phyloP scores from a whole-genome alignment of 2,888 invertebrate genomes.

The Folsomia candida region DNA sequence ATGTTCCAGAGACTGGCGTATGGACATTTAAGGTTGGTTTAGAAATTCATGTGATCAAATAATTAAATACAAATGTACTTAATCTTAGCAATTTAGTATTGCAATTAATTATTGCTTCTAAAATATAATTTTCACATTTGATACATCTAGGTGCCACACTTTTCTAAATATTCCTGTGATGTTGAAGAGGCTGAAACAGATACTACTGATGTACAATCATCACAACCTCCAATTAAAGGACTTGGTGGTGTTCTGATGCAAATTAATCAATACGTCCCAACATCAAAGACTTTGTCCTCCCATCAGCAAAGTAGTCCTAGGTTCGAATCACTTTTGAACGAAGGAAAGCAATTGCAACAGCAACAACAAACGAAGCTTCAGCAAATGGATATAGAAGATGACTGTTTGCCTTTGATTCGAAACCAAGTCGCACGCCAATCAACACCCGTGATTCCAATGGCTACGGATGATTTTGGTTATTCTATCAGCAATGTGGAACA shows the following conservation, averaged over 20 bases:
- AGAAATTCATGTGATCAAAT: no score
- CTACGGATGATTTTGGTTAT: background rate
- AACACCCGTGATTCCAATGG: background rate
- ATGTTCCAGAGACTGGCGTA: constrained; percentile 33
- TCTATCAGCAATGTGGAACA: constrained; percentile 31
- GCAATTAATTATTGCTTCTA: constrained; percentile 70
- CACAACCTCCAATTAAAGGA: constrained; percentile 52
- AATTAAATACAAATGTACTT: background rate
- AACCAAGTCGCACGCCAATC: background rate
- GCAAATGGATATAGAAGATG: constrained; percentile 1
- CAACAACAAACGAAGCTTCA: background rate
- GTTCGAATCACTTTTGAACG: background rate
- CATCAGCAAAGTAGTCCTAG: constrained; percentile 5
- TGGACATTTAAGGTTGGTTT: constrained; percentile 44
- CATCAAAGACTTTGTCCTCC: background rate
- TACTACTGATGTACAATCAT: constrained; percentile 23
- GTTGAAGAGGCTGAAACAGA: constrained; percentile 78
- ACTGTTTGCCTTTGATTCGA: background rate
- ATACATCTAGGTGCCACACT: constrained; percentile 61
- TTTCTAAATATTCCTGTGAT: constrained; percentile 87
- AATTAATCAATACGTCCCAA: background rate
- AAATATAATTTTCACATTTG: background rate
- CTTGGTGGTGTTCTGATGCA: constrained; percentile 48
- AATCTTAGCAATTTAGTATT: background rate
- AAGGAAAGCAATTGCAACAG: background rate